Base-by-base conservation (phyloP, 1,140 invertebrate species). In the Drosophila busckii region DNA sequence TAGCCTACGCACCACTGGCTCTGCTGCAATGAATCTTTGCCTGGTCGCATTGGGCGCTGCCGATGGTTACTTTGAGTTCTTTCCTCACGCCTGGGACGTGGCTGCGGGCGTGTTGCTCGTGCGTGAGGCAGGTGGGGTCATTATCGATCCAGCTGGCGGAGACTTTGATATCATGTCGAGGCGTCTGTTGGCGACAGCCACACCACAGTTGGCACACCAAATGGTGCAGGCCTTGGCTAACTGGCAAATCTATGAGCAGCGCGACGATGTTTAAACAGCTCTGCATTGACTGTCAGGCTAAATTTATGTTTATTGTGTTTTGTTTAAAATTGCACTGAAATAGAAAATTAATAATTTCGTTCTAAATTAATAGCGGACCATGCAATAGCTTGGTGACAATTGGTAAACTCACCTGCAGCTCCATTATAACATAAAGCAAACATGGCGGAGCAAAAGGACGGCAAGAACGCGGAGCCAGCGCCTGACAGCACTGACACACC, bases 1-100 rank as follows among this genome's bases (percentile, higher is more conserved):
- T 69, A 95, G 95, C 4, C 88, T 95, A 12, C 90, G 97, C 46
- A 88, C 92, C 3, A 87, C 95, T 32, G 97, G 97, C 2, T 97
- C 96, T 9, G 95, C 95, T 23, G 97, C 96, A 3, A 87, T 98
- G 50, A 95, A 98, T 80, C 94, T 98, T 92, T 94, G 94, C 17
- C 93, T 93, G 89, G 94, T 98, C 0, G 97, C 97, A 0, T 84
- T 92, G 49, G 97, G 96, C 5, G 92, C 91, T 19, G 92, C 93
- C 6, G 97, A 99, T 89, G 92, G 90, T 0, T 96, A 96, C 85
- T 94, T 93, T 84, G 97, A 98, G 88, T 96, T 92, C 88, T 95
- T 94, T 8, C 91, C 96, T 60, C 95, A 97, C 85, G 91, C 92
- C 8, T 97, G 95, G 96, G 95, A 97, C 73, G 91, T 95, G 53